These are phyloP conservation scores for Arrhamphus sclerolepis DNA, from an alignment of 2,797 vertebrate genomes.

Conservation along the genomic window DNA sequence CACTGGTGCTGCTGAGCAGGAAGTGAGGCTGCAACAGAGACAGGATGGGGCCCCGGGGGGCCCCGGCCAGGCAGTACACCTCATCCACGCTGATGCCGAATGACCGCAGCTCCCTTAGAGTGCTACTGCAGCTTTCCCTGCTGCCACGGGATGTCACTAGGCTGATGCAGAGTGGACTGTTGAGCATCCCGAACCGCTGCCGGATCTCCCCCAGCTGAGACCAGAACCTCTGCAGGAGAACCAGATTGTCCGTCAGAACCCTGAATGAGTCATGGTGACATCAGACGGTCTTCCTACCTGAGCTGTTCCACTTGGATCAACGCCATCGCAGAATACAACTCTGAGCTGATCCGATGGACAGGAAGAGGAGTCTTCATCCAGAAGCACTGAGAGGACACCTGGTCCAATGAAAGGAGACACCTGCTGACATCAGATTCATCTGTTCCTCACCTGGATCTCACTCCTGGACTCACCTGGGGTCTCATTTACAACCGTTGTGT, in stretches of 20 bases:
- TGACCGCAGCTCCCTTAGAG: constrained; percentile 47
- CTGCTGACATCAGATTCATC: no score
- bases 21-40: constrained; percentile 59
- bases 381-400: constrained; percentile 59
- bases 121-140: constrained; percentile 34
- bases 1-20: constrained; percentile 32
- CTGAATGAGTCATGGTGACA: background rate
- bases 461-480: no score
- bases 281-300: constrained; percentile 30
- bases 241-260: no score
- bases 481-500: no score
- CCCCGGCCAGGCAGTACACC: constrained; percentile 65
- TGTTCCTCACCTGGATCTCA: no score
- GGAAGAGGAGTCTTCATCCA: constrained; percentile 33
- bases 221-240: constrained; percentile 44
- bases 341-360: constrained; percentile 62
- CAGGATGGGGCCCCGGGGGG: constrained; percentile 46
- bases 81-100: constrained; percentile 56
- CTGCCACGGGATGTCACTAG: constrained; percentile 42
- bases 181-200: constrained; percentile 24
- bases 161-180: constrained; percentile 58
- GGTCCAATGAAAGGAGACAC: constrained; percentile 12
- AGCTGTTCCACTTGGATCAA: constrained; percentile 23
- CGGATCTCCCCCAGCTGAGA: constrained; percentile 57
- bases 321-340: constrained; percentile 56